Conservation (phyloP, 1,140 invertebrate species). For the Thaumatotibia leucotreta region DNA sequence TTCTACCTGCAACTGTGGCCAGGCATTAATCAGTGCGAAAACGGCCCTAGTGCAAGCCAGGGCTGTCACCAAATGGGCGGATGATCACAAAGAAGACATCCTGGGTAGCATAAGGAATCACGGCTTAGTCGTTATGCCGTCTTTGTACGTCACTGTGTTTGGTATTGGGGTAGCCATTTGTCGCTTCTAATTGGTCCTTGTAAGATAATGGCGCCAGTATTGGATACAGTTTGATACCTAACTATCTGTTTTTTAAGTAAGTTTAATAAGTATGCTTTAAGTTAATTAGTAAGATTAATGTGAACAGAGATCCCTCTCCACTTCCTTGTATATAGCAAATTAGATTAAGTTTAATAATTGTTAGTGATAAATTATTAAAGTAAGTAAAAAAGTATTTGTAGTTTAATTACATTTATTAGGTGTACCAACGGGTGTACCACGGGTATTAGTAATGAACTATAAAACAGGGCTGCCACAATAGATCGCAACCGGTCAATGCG, state of each 20-base stretch:
- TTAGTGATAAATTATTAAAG: background rate
- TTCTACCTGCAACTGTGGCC: slow-evolving; percentile 37
- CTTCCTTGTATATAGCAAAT: slow-evolving; percentile 14
- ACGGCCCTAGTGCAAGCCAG: slow-evolving; percentile 27
- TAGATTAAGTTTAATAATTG: background rate
- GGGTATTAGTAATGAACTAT: too few species aligned
- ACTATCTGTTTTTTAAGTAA: too few species aligned
- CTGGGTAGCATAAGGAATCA: slow-evolving; percentile 28
- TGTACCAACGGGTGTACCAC: too few species aligned
- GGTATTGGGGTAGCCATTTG: background rate
- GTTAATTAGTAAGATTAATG: background rate
- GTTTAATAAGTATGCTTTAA: background rate
- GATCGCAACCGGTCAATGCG: too few species aligned
- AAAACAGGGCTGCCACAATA: too few species aligned
- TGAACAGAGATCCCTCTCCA: slow-evolving; percentile 35
- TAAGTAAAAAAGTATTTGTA: background rate
- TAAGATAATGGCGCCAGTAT: too few species aligned
- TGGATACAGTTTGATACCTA: too few species aligned
- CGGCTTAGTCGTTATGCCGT: slow-evolving; percentile 20
- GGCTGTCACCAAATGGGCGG: slow-evolving; percentile 35
- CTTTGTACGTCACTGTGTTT: slow-evolving; percentile 17
- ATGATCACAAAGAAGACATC: slow-evolving; percentile 38
- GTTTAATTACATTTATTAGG: background rate
- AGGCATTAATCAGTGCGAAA: slow-evolving; percentile 21
- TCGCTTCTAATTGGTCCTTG: too few species aligned